A percentile compares a stretch with the other conserved stretches of the same genome.
Conservation (phyloP, 2,888 invertebrate species). For the Pandemis heparana region DNA sequence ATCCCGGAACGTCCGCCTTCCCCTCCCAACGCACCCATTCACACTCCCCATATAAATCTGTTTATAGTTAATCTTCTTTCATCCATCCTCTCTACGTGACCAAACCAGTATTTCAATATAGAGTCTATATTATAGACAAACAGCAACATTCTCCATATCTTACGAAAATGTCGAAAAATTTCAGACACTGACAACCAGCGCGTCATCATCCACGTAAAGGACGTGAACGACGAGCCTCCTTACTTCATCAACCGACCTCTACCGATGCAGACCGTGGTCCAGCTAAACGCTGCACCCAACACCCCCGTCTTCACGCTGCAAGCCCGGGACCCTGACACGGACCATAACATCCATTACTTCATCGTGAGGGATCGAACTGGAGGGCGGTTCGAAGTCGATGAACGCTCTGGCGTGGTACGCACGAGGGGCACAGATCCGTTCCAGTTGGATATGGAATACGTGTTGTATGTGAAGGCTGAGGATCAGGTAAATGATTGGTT, state of each 20-base stretch:
- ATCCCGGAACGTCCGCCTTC: too few relatives aligned
- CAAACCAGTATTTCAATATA: too few relatives aligned
- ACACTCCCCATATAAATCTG: too few relatives aligned
- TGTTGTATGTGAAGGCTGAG: conserved; percentile 97
- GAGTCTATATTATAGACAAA: too few relatives aligned
- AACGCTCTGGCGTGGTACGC: conserved; percentile 96
- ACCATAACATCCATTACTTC: conserved; percentile 98
- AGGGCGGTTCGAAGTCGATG: conserved; percentile 93
- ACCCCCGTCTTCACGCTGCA: conserved; percentile 99
- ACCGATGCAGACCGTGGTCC: conserved; percentile 99
- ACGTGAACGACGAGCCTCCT: conserved; percentile 98
- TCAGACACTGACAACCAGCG: conserved; percentile 97
- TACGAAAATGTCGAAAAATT: conserved; percentile 54
- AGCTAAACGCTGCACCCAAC: conserved; percentile 97
- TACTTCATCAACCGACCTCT: conserved; percentile 98
- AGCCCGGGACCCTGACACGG: conserved; percentile 98
- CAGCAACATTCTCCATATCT: neutral
- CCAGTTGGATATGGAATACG: conserved; percentile 98
- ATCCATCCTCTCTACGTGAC: too few relatives aligned
- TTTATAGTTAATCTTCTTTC: too few relatives aligned
- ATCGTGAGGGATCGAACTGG: conserved; percentile 96
- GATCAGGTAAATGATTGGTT: conserved; percentile 87
- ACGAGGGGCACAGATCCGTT: conserved; percentile 96
- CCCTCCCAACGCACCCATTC: too few relatives aligned
- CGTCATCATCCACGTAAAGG: conserved; percentile 97